phyloP scores from a whole-genome alignment of 2,888 invertebrate species.

The Yponomeuta cagnagella region DNA sequence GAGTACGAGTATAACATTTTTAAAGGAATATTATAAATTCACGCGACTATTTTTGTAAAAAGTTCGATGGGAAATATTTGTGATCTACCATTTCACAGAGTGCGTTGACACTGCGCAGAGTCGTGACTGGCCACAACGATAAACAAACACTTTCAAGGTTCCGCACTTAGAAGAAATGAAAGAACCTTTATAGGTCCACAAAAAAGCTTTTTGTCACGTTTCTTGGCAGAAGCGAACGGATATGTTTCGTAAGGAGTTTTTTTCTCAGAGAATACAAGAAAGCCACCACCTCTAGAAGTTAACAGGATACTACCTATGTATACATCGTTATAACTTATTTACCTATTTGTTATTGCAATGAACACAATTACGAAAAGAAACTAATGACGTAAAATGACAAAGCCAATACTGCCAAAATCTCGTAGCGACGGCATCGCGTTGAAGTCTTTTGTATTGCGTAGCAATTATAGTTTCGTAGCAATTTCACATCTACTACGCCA shows the following conservation, averaged over 20 bases:
- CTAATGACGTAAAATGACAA: neutral
- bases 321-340: neutral
- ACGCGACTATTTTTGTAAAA: neutral
- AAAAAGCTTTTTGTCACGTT: slow-evolving; percentile 2
- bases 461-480: slow-evolving; percentile 18
- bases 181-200: neutral
- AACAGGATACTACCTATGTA: neutral
- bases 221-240: neutral
- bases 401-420: neutral
- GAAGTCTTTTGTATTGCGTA: slow-evolving; percentile 50
- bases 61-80: slow-evolving; percentile 14
- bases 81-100: slow-evolving; percentile 27
- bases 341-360: too few relatives aligned
- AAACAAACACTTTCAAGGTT: slow-evolving; percentile 19
- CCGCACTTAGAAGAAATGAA: slow-evolving; percentile 5
- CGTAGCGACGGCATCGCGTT: slow-evolving; percentile 37
- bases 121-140: slow-evolving; percentile 30
- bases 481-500: neutral
- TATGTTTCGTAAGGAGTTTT: neutral
- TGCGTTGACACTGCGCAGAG: slow-evolving; percentile 26
- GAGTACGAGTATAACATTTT: too few relatives aligned
- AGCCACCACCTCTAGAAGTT: too few relatives aligned
- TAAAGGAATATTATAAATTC: neutral
- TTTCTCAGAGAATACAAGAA: too few relatives aligned
- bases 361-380: too few relatives aligned